These are phyloP conservation scores for Odontothrips loti DNA, from an alignment of 2,888 invertebrate genomes.

Conservation along the genomic window DNA sequence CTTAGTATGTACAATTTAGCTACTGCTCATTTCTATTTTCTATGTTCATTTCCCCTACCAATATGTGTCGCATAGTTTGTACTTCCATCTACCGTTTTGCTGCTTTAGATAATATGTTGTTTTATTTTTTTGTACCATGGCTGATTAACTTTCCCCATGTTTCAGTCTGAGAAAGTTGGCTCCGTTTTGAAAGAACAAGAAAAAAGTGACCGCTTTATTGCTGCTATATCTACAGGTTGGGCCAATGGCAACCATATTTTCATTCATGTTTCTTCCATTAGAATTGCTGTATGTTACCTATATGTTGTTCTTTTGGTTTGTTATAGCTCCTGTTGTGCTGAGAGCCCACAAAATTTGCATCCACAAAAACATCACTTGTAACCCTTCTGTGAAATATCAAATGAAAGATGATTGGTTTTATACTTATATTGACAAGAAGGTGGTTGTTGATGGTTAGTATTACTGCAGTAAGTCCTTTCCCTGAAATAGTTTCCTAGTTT, in stretches of 20 bases:
- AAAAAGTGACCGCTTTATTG: constrained; percentile 66
- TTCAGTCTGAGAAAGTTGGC: constrained; percentile 69
- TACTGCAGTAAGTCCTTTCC: background rate
- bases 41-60: background rate
- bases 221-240: constrained; percentile 88
- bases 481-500: constrained; percentile 9
- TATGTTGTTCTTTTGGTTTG: constrained; percentile 33
- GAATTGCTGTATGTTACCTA: background rate
- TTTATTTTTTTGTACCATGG: constrained; percentile 25
- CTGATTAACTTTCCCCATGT: constrained; percentile 33
- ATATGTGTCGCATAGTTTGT: background rate
- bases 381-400: constrained; percentile 77
- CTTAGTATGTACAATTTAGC: constrained; percentile 47
- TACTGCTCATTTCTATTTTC: background rate
- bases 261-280: background rate
- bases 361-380: constrained; percentile 83
- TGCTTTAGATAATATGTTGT: background rate
- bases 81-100: background rate
- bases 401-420: constrained; percentile 60
- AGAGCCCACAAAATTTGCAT: constrained; percentile 73
- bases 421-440: constrained; percentile 61
- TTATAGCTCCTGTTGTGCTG: constrained; percentile 77
- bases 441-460: constrained; percentile 59
- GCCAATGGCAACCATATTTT: constrained; percentile 33
- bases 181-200: constrained; percentile 76